These are phyloP conservation scores for Corythornis cristatus DNA, from an alignment of 2,113 vertebrate species.

Conservation along the genomic window DNA sequence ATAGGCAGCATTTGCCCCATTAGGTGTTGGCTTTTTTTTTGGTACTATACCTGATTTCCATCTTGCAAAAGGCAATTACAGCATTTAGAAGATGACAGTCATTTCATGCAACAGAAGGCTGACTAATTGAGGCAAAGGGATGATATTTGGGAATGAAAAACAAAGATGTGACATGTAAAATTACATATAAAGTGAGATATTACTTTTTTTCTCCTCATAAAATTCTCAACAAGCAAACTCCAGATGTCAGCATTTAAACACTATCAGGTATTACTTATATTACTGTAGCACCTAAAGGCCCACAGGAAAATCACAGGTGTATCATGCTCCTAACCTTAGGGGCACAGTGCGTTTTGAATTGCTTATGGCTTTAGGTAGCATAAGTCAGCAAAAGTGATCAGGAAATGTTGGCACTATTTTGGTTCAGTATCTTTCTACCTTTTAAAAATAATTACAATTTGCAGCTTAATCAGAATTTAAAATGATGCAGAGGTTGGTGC, in stretches of 20 bases:
- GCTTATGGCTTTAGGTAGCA: not conserved
- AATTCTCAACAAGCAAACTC: slow-evolving; percentile 29
- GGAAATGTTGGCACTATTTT: not conserved
- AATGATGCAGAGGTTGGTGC: not conserved
- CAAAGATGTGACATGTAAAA: slow-evolving; percentile 29
- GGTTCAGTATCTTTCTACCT: not conserved
- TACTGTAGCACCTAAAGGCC: not conserved
- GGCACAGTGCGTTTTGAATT: not conserved
- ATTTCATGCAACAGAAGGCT: slow-evolving; percentile 17
- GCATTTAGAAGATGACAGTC: not conserved
- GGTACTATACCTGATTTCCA: not conserved
- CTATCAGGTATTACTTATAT: not conserved
- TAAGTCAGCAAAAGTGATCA: not conserved
- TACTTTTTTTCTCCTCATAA: not conserved
- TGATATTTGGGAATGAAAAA: slow-evolving; percentile 36
- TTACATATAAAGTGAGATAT: not conserved
- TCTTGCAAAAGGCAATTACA: slow-evolving; percentile 20
- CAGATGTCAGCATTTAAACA: slow-evolving; percentile 45
- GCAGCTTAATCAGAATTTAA: not conserved
- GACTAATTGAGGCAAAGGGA: slow-evolving; percentile 5
- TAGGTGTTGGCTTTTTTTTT: not conserved
- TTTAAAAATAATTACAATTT: not conserved
- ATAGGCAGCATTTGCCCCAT: not conserved
- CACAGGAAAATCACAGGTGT: not conserved
- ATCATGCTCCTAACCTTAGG: not conserved